A percentile compares a stretch with the other conserved stretches of the same genome.
Conservation (phyloP, 1,140 invertebrate genomes). For the Drosophila malerkotliana region DNA sequence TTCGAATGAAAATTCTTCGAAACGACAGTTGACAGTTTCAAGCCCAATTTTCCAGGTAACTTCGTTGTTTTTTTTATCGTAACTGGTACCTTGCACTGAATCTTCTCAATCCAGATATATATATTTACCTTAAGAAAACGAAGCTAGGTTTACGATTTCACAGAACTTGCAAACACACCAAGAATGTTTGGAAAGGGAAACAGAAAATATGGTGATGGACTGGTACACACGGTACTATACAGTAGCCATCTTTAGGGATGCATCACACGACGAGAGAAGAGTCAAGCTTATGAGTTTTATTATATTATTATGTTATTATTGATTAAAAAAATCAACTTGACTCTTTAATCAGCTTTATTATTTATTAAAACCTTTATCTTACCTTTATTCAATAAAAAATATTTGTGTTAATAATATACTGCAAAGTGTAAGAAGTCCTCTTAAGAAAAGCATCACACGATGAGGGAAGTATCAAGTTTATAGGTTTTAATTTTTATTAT, state of each 20-base stretch:
- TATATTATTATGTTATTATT: too few species aligned
- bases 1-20: background rate
- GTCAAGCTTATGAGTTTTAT: too few species aligned
- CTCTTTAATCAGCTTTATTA: too few species aligned
- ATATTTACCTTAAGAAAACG: constrained; percentile 1
- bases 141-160: background rate
- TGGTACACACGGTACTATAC: background rate
- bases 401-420: too few species aligned
- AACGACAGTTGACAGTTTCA: background rate
- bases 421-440: background rate
- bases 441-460: background rate
- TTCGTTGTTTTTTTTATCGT: background rate
- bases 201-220: background rate
- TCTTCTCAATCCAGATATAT: background rate
- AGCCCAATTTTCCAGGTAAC: background rate
- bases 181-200: background rate
- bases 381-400: too few species aligned
- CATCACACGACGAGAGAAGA: background rate
- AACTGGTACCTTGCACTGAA: background rate
- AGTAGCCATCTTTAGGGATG: background rate
- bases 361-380: too few species aligned
- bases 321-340: too few species aligned
- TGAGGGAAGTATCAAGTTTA: background rate
- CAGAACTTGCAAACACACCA: background rate
- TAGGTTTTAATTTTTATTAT: too few species aligned